Evolutionary conservation across 2,113 vertebrate species (phyloP), one percentile per base, ranked within the genome.

Genomic region (Nyctibius bracteatus): DNA sequence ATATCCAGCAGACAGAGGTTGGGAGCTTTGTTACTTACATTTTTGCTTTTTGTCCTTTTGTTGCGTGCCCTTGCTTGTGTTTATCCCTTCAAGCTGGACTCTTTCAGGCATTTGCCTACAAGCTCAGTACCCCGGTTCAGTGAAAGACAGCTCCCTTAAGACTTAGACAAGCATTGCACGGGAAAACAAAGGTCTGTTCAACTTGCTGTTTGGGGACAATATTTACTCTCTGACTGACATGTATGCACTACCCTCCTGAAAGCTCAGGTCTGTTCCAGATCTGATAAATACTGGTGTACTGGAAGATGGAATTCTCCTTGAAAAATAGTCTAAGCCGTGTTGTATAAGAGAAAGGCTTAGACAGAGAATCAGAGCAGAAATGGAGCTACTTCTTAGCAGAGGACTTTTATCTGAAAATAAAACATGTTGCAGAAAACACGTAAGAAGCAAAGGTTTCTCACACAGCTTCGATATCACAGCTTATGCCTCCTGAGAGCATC

Each of bases 221-320:
- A 58, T 92, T 91, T 97, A 66, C 84, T 93, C 65, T 79, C 61
- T 94, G 90, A 95, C 82, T 95, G 96, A 84, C 88, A 54, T 17
- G 28, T 59, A 57, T 33, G 25, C 57, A 58, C 47, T 89, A 35
- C 52, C 41, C 71, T 83, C 41, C 71, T 77, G 61, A 95, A 95
- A 86, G 57, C 61, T 83, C 89, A 73, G 0, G 55, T 89, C 31
- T 63, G 12, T 44, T 86, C 72, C 68, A 61, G 33, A 52, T 79
- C 70, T 94, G 86, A 46, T 49, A 82, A 82, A 68, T 31, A 22
- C 31, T 43, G 55, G 27, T 82, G 28, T 55, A 39, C 24, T 61
- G 44, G 62, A 94, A 93, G 70, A 61, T n/a, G 12, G 61, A 70
- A 66, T 74, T 94, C 74, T 92, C 57, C 62, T 70, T 88, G 47